Percentiles rank a stretch among this genome's conserved stretches.
phyloP scores from a whole-genome alignment of 2,888 invertebrate genomes.

The Cryptus viduatorius region DNA sequence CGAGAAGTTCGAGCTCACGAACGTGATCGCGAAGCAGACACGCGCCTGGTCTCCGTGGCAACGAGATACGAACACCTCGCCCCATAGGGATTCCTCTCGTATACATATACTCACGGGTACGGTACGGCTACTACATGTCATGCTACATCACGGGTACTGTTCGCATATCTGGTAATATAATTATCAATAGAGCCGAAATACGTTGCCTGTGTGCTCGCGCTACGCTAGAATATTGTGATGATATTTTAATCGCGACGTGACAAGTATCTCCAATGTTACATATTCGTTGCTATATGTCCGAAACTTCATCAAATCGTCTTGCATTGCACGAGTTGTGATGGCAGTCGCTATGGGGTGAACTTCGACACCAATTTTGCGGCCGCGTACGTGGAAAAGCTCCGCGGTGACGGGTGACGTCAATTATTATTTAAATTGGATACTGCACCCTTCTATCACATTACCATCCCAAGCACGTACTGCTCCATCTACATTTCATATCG shows the following conservation, averaged over 20 bases:
- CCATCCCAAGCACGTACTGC: conserved; percentile 43
- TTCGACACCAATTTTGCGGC: conserved; percentile 42
- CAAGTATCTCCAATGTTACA: not conserved
- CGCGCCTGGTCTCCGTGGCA: conserved; percentile 74
- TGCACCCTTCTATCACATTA: conserved; percentile 43
- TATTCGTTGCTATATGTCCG: not conserved
- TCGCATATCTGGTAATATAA: conserved; percentile 65
- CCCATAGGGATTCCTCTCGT: conserved; percentile 42
- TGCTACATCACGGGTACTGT: conserved; percentile 6
- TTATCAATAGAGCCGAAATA: conserved; percentile 67
- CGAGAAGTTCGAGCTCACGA: conserved; percentile 69
- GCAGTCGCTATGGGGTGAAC: not conserved
- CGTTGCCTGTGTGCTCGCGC: conserved; percentile 6
- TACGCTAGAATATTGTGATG: no score
- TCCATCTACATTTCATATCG: conserved; percentile 18
- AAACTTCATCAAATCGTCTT: conserved; percentile 9
- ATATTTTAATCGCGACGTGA: not conserved
- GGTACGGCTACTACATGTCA: conserved; percentile 5
- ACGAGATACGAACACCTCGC: conserved; percentile 71
- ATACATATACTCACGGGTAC: conserved; percentile 34
- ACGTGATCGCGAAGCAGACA: conserved; percentile 73
- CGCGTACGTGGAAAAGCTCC: conserved; percentile 24
- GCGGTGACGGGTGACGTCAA: conserved; percentile 54
- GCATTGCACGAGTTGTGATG: not conserved
- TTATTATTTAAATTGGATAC: conserved; percentile 74